phyloP scores from a whole-genome alignment of 2,888 invertebrate genomes.

The Leucoma salicis region DNA sequence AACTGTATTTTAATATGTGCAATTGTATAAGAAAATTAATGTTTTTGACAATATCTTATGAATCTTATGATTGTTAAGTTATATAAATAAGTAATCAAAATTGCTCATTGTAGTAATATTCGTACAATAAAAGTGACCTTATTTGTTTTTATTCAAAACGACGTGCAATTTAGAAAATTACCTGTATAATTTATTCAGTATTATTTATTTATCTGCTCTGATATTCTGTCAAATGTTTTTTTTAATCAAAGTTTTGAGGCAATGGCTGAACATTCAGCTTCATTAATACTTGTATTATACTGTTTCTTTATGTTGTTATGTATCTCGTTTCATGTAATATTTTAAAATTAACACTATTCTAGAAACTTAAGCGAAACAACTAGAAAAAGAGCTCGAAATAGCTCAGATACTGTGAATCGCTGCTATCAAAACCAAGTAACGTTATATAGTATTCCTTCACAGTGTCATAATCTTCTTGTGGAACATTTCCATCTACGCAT shows the following conservation, averaged over 20 bases:
- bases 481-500: constrained; percentile 49
- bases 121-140: constrained; percentile 49
- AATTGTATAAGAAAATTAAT: too few relatives aligned
- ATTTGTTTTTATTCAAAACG: constrained; percentile 26
- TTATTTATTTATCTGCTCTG: constrained; percentile 20
- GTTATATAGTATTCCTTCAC: constrained; percentile 15
- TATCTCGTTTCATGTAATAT: too few relatives aligned
- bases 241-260: too few relatives aligned
- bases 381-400: too few relatives aligned
- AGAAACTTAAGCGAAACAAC: too few relatives aligned
- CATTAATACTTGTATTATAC: too few relatives aligned
- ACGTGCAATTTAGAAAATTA: constrained; percentile 21
- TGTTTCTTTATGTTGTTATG: too few relatives aligned
- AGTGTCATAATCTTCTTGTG: constrained; percentile 18
- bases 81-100: constrained; percentile 25
- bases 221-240: too few relatives aligned
- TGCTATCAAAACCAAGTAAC: constrained; percentile 17
- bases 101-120: constrained; percentile 43
- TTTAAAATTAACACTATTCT: too few relatives aligned
- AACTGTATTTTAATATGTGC: too few relatives aligned
- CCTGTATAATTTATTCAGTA: constrained; percentile 30
- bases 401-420: too few relatives aligned
- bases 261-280: too few relatives aligned
- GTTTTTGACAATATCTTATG: constrained; percentile 29
- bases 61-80: not conserved